Percentiles rank a stretch among this genome's conserved stretches.
phyloP scores from a whole-genome alignment of 2,113 vertebrate genomes.

The Lathamus discolor region DNA sequence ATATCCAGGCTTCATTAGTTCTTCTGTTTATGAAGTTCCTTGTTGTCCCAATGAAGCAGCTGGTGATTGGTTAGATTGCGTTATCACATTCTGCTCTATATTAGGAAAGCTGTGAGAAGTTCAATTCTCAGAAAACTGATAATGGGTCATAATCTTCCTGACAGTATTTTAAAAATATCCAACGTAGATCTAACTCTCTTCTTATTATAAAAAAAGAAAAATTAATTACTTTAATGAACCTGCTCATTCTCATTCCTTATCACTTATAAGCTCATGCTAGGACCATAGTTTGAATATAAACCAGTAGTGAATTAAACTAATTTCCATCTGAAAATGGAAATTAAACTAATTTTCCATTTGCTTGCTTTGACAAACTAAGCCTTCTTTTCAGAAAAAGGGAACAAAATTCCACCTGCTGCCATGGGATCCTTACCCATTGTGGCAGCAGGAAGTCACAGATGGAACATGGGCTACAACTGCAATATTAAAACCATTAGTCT shows the following conservation, averaged over 20 bases:
- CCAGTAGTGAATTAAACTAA: background rate
- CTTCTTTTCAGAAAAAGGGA: background rate
- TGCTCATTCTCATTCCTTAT: background rate
- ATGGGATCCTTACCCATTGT: background rate
- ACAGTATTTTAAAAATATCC: conserved; percentile 24
- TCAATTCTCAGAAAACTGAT: background rate
- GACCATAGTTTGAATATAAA: background rate
- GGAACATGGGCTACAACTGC: background rate
- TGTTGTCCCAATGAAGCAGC: background rate
- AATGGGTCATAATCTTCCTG: background rate
- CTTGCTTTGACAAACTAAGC: background rate
- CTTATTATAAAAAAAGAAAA: background rate
- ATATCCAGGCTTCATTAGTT: background rate
- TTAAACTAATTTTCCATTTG: background rate
- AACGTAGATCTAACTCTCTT: background rate
- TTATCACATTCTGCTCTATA: background rate
- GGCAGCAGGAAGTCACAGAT: background rate
- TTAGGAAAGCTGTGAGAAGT: background rate
- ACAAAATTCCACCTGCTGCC: background rate
- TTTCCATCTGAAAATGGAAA: background rate
- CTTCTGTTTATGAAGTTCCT: background rate
- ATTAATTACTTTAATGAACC: background rate
- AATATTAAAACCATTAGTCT: background rate
- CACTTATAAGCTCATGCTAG: background rate
- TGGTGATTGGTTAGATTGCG: background rate